These are phyloP conservation scores for Antrozous pallidus DNA, from an alignment of 2,797 vertebrate genomes.

Conservation along the genomic window DNA sequence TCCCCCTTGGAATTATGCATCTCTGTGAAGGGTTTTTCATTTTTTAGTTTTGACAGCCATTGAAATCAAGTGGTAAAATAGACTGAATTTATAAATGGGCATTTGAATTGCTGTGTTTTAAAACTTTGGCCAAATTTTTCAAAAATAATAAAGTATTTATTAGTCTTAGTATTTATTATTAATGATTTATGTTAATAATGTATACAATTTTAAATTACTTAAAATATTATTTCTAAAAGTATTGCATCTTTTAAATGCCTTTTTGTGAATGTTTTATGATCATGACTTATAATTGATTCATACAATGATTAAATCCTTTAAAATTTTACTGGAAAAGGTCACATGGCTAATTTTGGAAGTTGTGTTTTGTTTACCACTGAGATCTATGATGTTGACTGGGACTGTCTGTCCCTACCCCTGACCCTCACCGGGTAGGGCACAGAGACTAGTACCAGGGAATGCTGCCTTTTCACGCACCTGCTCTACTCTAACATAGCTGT, in stretches of 20 bases:
- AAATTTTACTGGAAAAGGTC: background rate
- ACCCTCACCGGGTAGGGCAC: no score
- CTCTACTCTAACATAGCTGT: rapidly evolving
- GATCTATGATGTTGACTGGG: background rate
- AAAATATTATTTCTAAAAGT: background rate
- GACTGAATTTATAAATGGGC: background rate
- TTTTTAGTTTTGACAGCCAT: background rate
- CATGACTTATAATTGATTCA: background rate
- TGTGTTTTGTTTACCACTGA: background rate
- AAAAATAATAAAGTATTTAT: background rate
- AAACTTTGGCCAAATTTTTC: background rate
- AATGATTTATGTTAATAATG: background rate
- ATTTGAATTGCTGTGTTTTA: background rate
- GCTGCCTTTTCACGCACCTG: background rate
- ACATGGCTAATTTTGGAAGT: background rate
- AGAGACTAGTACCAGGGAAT: rapidly evolving
- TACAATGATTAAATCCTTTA: background rate
- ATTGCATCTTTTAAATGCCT: background rate
- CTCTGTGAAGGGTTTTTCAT: background rate
- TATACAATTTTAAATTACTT: background rate
- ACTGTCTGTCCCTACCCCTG: rapidly evolving
- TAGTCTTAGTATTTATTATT: background rate
- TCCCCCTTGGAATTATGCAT: background rate
- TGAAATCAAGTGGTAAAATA: background rate
- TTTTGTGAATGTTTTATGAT: background rate